Percentiles rank a stretch among this genome's conserved stretches.
Evolutionary conservation across 1,140 invertebrate species (phyloP).

Genomic region (Leptestheria dahalacensis): DNA sequence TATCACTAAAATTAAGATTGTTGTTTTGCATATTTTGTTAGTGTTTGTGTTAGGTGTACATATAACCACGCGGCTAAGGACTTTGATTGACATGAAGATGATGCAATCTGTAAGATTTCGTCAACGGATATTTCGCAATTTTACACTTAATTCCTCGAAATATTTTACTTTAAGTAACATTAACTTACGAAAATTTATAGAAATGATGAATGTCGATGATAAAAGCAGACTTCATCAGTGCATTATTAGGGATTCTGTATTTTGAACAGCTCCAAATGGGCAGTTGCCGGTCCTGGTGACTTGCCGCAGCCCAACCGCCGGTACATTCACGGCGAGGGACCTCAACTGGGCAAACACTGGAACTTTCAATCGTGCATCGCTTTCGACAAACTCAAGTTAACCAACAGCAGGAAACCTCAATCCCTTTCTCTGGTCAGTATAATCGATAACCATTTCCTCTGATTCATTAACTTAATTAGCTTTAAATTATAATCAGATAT

Average conservation of each 20-base stretch:
- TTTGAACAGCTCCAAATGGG: slow-evolving; percentile 24
- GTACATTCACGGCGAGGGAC: slow-evolving; percentile 41
- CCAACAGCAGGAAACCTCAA: slow-evolving; percentile 37
- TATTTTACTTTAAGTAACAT: no score
- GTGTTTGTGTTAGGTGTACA: no score
- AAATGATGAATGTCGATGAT: slow-evolving; percentile 17
- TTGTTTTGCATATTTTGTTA: no score
- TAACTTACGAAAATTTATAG: no score
- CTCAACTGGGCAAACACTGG: slow-evolving; percentile 32
- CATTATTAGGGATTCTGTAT: background rate
- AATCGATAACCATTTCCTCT: no score
- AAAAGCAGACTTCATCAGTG: slow-evolving; percentile 18
- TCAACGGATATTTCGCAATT: no score
- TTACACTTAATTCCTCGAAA: no score
- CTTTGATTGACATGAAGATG: no score
- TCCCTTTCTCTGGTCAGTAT: slow-evolving; percentile 36
- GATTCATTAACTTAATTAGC: background rate
- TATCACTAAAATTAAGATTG: no score
- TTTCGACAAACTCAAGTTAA: slow-evolving; percentile 46
- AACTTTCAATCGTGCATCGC: slow-evolving; percentile 35
- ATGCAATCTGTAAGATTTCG: no score
- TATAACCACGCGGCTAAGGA: no score
- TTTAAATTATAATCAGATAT: slow-evolving; percentile 27
- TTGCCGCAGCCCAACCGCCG: slow-evolving; percentile 23
- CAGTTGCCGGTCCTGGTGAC: slow-evolving; percentile 25